Evolutionary conservation across 2,888 invertebrate species (phyloP).

Genomic region (Orthosia gothica): DNA sequence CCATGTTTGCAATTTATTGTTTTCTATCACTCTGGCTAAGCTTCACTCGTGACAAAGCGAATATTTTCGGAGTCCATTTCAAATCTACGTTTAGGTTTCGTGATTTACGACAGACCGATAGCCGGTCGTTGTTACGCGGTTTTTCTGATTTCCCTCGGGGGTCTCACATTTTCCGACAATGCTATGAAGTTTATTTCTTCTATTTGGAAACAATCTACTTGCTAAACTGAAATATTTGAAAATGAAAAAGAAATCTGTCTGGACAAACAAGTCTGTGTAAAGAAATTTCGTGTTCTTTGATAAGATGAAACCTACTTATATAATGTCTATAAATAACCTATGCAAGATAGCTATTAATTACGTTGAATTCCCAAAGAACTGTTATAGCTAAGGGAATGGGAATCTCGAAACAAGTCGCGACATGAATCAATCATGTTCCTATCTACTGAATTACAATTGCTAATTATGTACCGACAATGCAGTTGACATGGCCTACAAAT

Average conservation of each 20-base stretch:
- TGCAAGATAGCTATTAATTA: slow-evolving; percentile 33
- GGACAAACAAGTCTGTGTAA: slow-evolving; percentile 2
- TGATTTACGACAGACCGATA: slow-evolving; percentile 57
- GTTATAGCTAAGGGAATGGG: slow-evolving; percentile 55
- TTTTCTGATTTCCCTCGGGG: slow-evolving; percentile 62
- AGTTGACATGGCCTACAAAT: slow-evolving; percentile 57
- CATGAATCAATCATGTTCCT: slow-evolving; percentile 66
- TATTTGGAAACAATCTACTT: slow-evolving; percentile 57
- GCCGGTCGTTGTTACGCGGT: slow-evolving; percentile 51
- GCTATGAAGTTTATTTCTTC: slow-evolving; percentile 54
- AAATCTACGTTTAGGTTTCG: slow-evolving; percentile 48
- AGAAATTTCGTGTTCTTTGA: not conserved
- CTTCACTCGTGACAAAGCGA: slow-evolving; percentile 31
- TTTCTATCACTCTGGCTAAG: slow-evolving; percentile 54
- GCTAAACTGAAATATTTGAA: slow-evolving; percentile 40
- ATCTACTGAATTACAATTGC: slow-evolving; percentile 64
- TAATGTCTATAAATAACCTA: slow-evolving; percentile 22
- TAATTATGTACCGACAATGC: slow-evolving; percentile 58
- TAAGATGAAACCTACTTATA: not conserved
- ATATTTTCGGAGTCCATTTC: slow-evolving; percentile 50
- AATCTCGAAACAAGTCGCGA: slow-evolving; percentile 57
- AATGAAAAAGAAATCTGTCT: slow-evolving; percentile 24
- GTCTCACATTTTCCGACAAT: slow-evolving; percentile 44
- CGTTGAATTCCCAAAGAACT: slow-evolving; percentile 50
- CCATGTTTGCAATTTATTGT: slow-evolving; percentile 78